Conservation (phyloP, 1,140 invertebrate species). For the Leptonema lineaticorne region DNA sequence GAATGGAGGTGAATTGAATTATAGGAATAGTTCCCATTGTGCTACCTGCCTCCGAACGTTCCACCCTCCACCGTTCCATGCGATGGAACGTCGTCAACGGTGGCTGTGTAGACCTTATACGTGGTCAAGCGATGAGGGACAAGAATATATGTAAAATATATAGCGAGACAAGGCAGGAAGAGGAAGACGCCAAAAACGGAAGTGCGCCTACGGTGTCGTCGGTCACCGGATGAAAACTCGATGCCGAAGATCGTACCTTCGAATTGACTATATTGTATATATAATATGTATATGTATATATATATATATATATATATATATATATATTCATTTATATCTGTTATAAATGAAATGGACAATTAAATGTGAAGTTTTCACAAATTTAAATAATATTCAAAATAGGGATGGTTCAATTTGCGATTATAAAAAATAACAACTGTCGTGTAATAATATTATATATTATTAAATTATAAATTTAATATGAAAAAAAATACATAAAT, state of each 20-base stretch:
- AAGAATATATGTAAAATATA: no score
- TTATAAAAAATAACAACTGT: no score
- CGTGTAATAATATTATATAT: no score
- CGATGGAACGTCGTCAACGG: not conserved
- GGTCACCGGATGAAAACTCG: slow-evolving; percentile 24
- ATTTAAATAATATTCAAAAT: no score
- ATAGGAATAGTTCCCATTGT: slow-evolving; percentile 22
- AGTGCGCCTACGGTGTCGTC: slow-evolving; percentile 30
- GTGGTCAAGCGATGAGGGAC: slow-evolving; percentile 16
- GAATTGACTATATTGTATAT: not conserved
- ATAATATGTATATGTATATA: not conserved
- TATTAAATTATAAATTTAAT: no score
- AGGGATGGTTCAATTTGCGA: no score
- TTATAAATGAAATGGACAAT: no score
- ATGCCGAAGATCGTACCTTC: not conserved
- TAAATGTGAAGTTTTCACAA: no score
- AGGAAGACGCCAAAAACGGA: slow-evolving; percentile 4
- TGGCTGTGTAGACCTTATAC: not conserved
- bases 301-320: no score
- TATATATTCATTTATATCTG: no score
- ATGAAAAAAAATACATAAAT: no score
- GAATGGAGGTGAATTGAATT: slow-evolving; percentile 31
- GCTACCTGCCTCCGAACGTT: slow-evolving; percentile 12
- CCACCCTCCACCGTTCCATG: not conserved
- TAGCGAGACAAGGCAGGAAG: not conserved